phyloP scores from a whole-genome alignment of 2,797 vertebrate genomes.

The Malurus leucopterus region DNA sequence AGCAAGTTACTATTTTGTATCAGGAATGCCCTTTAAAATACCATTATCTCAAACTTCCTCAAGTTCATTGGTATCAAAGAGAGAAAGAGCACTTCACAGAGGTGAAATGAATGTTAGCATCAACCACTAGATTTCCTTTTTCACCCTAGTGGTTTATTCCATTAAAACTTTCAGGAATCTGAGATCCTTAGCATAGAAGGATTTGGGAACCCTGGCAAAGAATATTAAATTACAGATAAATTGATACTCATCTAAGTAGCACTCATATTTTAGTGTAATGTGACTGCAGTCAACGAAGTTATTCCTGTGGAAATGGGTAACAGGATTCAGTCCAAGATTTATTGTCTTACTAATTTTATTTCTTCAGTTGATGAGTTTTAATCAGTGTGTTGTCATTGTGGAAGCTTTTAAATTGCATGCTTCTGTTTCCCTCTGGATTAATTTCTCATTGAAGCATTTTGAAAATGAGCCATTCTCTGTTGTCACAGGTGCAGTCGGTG shows the following conservation, averaged over 20 bases:
- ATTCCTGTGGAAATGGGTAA: slow-evolving; percentile 1
- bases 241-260: background rate
- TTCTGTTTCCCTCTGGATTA: slow-evolving; percentile 27
- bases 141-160: background rate
- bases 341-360: slow-evolving; percentile 50
- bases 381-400: background rate
- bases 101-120: background rate
- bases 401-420: slow-evolving; percentile 22
- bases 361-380: slow-evolving; percentile 49
- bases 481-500: background rate
- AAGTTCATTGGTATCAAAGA: background rate
- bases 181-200: background rate
- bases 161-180: background rate
- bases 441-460: slow-evolving; percentile 30
- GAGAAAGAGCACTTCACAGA: background rate
- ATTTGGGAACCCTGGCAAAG: background rate
- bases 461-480: slow-evolving; percentile 6
- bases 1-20: background rate
- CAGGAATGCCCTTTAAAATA: background rate
- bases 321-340: slow-evolving; percentile 21
- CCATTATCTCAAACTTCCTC: background rate
- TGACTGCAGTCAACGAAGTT: background rate
- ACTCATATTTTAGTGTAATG: background rate
- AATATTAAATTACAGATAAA: background rate
- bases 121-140: background rate